phyloP scores from a whole-genome alignment of 2,888 invertebrate genomes.

The Leptarthrus brevirostris region DNA sequence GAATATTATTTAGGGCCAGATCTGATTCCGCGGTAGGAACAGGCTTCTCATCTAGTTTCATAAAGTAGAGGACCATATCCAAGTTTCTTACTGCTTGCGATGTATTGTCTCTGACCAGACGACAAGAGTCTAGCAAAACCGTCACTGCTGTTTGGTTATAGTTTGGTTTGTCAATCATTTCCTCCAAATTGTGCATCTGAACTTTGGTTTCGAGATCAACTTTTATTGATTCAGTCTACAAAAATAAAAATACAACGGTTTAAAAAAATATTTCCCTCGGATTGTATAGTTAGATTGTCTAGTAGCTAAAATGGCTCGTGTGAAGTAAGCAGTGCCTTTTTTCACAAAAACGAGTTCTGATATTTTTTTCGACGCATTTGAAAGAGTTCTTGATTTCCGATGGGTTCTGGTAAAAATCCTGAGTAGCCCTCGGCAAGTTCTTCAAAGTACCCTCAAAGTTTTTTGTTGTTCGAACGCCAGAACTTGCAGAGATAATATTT shows the following conservation, averaged over 20 bases:
- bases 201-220: slow-evolving; percentile 78
- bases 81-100: slow-evolving; percentile 73
- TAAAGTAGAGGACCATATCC: slow-evolving; percentile 67
- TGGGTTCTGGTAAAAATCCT: too few species aligned
- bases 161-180: slow-evolving; percentile 81
- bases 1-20: slow-evolving; percentile 64
- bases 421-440: too few species aligned
- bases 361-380: too few species aligned
- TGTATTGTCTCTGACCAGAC: slow-evolving; percentile 78
- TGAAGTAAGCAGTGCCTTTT: too few species aligned
- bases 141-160: slow-evolving; percentile 82
- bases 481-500: too few species aligned
- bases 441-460: too few species aligned
- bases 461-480: too few species aligned
- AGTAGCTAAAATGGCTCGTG: too few species aligned
- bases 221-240: slow-evolving; percentile 81
- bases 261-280: too few species aligned
- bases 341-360: too few species aligned
- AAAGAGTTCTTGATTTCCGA: too few species aligned
- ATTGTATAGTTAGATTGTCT: too few species aligned
- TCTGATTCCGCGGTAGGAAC: slow-evolving; percentile 61
- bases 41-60: slow-evolving; percentile 61
- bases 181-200: slow-evolving; percentile 76
- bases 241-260: slow-evolving; percentile 54
- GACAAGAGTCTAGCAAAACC: slow-evolving; percentile 75